A percentile compares a stretch with the other conserved stretches of the same genome.
Conservation (phyloP, 1,140 invertebrate genomes). For the Bombus balteatus region DNA sequence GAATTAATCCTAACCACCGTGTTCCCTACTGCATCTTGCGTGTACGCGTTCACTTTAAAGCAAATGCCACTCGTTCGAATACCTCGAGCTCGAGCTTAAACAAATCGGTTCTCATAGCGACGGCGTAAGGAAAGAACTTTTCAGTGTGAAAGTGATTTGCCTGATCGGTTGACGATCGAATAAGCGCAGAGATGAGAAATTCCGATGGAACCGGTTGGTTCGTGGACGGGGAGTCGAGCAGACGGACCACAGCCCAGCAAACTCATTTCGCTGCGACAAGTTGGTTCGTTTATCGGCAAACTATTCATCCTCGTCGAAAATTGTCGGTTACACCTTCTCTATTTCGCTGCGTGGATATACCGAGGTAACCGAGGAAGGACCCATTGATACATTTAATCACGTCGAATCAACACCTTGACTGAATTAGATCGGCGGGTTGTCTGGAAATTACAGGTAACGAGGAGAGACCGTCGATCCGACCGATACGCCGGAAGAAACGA, state of each 20-base stretch:
- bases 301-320: constrained; percentile 37
- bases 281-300: constrained; percentile 35
- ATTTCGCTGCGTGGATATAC: too few relatives aligned
- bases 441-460: constrained; percentile 31
- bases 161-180: neutral
- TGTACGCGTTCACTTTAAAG: neutral
- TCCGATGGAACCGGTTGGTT: too few relatives aligned
- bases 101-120: neutral
- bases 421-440: constrained; percentile 31
- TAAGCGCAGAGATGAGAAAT: constrained; percentile 2
- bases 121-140: neutral
- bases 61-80: neutral
- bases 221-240: neutral
- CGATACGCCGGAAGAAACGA: constrained; percentile 36
- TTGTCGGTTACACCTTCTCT: neutral
- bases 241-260: neutral
- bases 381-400: constrained; percentile 41
- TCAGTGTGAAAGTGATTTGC: neutral
- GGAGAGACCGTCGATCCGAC: neutral
- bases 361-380: neutral
- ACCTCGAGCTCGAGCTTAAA: neutral
- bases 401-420: constrained; percentile 31
- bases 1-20: neutral
- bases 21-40: neutral
- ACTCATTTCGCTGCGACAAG: constrained; percentile 36